Evolutionary conservation across 2,113 vertebrate genomes (phyloP).

Genomic region (Tiliqua scincoides): DNA sequence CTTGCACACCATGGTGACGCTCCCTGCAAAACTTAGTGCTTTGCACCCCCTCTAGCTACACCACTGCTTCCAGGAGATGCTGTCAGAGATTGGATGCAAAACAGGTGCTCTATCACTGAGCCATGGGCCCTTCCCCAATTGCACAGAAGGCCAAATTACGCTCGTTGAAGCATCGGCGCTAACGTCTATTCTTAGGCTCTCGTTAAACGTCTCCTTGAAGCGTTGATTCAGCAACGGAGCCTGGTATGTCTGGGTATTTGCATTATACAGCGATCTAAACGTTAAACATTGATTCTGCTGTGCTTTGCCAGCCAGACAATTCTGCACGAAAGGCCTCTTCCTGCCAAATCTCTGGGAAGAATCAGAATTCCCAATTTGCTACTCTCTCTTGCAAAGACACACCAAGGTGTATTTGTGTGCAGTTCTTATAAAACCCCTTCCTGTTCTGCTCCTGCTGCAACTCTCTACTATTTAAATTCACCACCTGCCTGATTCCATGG

Average conservation of each 20-base stretch:
- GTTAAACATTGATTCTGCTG: background rate
- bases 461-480: background rate
- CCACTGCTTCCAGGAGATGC: no score
- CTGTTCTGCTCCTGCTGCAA: background rate
- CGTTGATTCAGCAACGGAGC: background rate
- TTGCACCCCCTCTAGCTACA: no score
- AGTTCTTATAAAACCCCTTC: background rate
- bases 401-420: background rate
- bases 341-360: slow-evolving; percentile 28
- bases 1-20: no score
- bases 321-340: background rate
- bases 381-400: background rate
- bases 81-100: no score
- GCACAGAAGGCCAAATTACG: background rate
- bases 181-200: slow-evolving; percentile 1
- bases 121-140: background rate
- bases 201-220: background rate
- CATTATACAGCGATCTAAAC: background rate
- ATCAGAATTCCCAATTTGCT: slow-evolving; percentile 9
- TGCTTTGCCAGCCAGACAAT: background rate
- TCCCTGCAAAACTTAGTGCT: no score
- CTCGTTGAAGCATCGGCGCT: background rate
- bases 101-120: no score
- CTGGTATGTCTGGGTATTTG: background rate
- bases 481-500: background rate